Conservation (phyloP, 1,140 invertebrate species). For the Drosophila arizonae region DNA sequence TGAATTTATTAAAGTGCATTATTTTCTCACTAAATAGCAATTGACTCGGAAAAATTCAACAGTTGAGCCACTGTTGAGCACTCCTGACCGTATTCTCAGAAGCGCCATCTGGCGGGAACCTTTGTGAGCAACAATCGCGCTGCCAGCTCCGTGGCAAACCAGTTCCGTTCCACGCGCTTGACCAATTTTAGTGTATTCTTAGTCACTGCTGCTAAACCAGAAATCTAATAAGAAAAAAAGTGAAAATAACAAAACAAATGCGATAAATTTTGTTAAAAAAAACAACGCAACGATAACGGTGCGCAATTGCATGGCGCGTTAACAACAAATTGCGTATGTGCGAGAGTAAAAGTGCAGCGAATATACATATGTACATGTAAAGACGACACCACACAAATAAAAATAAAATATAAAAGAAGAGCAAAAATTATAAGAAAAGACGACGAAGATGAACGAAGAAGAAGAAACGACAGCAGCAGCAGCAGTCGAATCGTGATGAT, state of each 20-base stretch:
- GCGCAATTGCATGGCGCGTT: slow-evolving; percentile 45
- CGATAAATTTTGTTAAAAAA: slow-evolving; percentile 67
- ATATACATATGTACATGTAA: slow-evolving; percentile 18
- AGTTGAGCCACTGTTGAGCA: slow-evolving; percentile 14
- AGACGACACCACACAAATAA: slow-evolving; percentile 21
- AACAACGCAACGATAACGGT: slow-evolving; percentile 53
- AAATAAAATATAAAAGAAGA: slow-evolving; percentile 6
- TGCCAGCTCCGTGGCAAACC: slow-evolving; percentile 37
- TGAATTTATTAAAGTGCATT: too few relatives aligned
- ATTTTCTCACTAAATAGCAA: background rate
- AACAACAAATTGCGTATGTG: slow-evolving; percentile 50
- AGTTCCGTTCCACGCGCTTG: slow-evolving; percentile 47
- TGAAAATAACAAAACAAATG: slow-evolving; percentile 79
- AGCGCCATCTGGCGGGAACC: slow-evolving; percentile 35
- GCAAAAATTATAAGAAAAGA: slow-evolving; percentile 34
- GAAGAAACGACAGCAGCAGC: slow-evolving; percentile 71
- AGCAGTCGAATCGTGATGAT: slow-evolving; percentile 70
- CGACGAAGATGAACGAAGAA: slow-evolving; percentile 74
- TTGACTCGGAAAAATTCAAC: background rate
- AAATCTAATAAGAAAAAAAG: slow-evolving; percentile 66
- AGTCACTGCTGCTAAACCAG: slow-evolving; percentile 50
- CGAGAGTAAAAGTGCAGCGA: slow-evolving; percentile 39
- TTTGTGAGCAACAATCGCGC: background rate
- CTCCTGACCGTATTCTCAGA: background rate
- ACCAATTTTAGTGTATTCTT: slow-evolving; percentile 53